phyloP scores from a whole-genome alignment of 2,797 vertebrate genomes.

The Helicolenus hilgendorfi region DNA sequence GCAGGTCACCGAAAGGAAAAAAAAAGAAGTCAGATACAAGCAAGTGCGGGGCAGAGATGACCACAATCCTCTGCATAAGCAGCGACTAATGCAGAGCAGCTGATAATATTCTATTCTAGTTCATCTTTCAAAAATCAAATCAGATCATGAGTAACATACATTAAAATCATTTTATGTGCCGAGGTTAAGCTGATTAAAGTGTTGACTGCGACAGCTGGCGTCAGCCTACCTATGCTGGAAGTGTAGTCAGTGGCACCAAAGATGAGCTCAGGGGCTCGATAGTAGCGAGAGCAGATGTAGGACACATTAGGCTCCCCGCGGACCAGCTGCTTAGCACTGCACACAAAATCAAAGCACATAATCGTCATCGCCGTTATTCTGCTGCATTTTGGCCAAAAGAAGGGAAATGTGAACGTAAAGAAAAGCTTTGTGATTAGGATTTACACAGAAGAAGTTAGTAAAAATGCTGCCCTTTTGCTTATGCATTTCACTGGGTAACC shows the following conservation, averaged over 20 bases:
- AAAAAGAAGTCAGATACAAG: background rate
- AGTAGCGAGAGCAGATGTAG: slow-evolving; percentile 99
- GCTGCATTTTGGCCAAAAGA: background rate
- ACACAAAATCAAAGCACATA: slow-evolving; percentile 42
- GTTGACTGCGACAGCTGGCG: background rate
- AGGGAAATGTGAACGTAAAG: background rate
- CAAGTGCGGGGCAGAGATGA: background rate
- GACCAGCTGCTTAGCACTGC: slow-evolving; percentile 98
- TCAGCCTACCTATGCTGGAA: slow-evolving; percentile 96
- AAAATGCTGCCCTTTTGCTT: background rate
- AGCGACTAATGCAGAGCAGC: background rate
- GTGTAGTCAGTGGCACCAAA: slow-evolving; percentile 99
- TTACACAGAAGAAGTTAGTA: background rate
- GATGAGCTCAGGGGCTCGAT: slow-evolving; percentile 99
- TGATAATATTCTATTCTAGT: background rate
- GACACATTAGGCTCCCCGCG: slow-evolving; percentile 99
- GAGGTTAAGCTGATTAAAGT: background rate
- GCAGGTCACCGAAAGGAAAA: slow-evolving; percentile 10
- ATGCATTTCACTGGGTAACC: background rate
- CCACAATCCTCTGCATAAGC: background rate
- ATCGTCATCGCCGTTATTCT: background rate
- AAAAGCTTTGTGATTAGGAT: background rate
- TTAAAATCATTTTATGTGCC: background rate
- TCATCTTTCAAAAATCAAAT: background rate
- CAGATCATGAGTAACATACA: background rate